These are phyloP conservation scores for Micoletzkya japonica DNA, from an alignment of 2,888 invertebrate genomes.

Conservation along the genomic window DNA sequence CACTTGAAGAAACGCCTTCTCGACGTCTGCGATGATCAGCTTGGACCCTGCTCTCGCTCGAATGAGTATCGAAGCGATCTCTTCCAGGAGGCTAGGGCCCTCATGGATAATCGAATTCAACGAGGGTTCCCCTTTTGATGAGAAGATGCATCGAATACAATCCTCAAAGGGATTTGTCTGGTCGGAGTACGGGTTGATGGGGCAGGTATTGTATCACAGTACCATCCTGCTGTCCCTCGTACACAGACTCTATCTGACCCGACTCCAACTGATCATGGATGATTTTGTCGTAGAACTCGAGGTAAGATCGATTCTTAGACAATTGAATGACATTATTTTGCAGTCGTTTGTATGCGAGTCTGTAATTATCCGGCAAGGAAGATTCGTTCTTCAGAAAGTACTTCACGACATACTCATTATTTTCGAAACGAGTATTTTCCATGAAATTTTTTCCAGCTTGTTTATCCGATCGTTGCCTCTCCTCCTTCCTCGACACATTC, in stretches of 20 bases:
- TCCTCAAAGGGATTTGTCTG: slow-evolving; percentile 28
- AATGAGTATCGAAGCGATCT: slow-evolving; percentile 31
- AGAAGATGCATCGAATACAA: slow-evolving; percentile 36
- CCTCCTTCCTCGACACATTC: no score
- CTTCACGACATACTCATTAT: not conserved
- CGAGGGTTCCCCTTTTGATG: slow-evolving; percentile 24
- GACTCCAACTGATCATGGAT: not conserved
- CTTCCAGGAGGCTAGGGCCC: slow-evolving; percentile 30
- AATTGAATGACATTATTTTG: not conserved
- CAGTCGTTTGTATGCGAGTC: not conserved
- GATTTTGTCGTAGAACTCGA: not conserved
- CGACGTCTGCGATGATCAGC: slow-evolving; percentile 34
- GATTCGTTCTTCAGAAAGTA: not conserved
- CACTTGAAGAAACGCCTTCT: no score
- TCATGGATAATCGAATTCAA: slow-evolving; percentile 37
- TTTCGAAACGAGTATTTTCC: no score
- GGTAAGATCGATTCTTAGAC: not conserved
- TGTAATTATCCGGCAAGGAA: not conserved
- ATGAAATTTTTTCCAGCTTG: no score
- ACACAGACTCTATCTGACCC: not conserved
- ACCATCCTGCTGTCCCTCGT: not conserved
- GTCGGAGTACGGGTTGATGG: not conserved
- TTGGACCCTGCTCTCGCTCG: slow-evolving; percentile 18
- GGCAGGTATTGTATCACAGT: not conserved
- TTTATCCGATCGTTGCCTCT: no score